Conservation (phyloP, 2,797 vertebrate genomes). For the Crypturellus tataupa region DNA sequence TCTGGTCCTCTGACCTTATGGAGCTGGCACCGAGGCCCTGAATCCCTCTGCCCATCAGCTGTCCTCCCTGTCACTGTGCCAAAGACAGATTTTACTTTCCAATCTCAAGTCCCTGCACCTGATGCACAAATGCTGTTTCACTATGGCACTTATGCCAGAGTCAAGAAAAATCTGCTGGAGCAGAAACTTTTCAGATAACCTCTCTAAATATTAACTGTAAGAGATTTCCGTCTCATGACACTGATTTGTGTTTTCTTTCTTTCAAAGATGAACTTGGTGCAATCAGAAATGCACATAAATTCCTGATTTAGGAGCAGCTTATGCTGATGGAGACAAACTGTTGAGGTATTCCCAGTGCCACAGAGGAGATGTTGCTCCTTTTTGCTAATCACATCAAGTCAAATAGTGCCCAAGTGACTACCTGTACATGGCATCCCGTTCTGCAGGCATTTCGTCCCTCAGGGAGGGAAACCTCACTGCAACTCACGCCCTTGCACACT, state of each 20-base stretch:
- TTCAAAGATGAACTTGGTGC: neutral
- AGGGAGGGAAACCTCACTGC: neutral
- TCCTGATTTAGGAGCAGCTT: neutral
- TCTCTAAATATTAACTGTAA: neutral
- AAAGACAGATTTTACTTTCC: conserved; percentile 1
- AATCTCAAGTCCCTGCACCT: neutral
- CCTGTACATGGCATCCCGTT: neutral
- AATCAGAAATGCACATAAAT: neutral
- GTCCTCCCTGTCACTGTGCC: conserved; percentile 9
- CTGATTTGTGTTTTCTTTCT: neutral
- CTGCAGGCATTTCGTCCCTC: neutral
- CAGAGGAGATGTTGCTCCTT: neutral
- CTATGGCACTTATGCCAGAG: neutral
- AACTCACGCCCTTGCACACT: neutral
- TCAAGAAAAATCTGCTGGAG: neutral
- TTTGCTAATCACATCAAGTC: neutral
- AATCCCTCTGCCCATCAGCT: conserved; percentile 34
- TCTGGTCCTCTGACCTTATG: conserved; percentile 30
- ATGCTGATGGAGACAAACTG: neutral
- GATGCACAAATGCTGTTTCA: neutral
- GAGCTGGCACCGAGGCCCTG: neutral
- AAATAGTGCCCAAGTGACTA: neutral
- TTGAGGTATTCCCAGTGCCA: neutral
- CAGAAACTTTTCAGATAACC: neutral
- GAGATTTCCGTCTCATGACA: neutral